Conservation (phyloP, 1,140 invertebrate genomes). For the Drosophila novamexicana region DNA sequence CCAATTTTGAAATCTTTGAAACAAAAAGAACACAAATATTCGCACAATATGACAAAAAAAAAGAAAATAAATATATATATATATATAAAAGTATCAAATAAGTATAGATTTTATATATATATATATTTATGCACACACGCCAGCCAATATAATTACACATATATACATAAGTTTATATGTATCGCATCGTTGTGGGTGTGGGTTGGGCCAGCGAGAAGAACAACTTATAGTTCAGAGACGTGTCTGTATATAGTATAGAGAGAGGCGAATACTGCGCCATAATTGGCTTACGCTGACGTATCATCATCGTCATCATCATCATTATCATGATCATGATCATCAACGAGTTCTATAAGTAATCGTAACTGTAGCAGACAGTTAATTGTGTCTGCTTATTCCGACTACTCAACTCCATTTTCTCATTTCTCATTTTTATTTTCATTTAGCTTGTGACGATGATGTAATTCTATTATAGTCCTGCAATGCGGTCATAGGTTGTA, state of each 20-base stretch:
- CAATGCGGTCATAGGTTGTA: constrained; percentile 46
- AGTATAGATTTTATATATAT: constrained; percentile 25
- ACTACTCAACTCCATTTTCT: constrained; percentile 32
- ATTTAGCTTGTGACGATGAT: constrained; percentile 27
- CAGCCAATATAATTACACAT: constrained; percentile 26
- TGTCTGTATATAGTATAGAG: constrained; percentile 12
- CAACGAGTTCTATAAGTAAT: constrained; percentile 26
- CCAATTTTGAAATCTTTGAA: constrained; percentile 2
- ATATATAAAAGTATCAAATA: constrained; percentile 9
- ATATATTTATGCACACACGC: constrained; percentile 39
- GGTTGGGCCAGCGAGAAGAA: constrained; percentile 56
- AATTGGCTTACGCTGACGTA: constrained; percentile 68
- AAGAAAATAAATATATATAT: constrained; percentile 14
- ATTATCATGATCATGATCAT: constrained; percentile 26
- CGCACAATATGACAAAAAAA: constrained; percentile 28
- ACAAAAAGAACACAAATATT: constrained; percentile 12
- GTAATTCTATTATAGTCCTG: constrained; percentile 43
- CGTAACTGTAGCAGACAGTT: constrained; percentile 63
- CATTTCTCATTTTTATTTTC: not conserved
- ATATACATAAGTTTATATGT: constrained; percentile 8
- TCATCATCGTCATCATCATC: constrained; percentile 33
- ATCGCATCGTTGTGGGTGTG: constrained; percentile 68
- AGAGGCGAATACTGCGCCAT: constrained; percentile 62
- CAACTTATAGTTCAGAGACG: constrained; percentile 59
- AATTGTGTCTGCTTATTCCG: constrained; percentile 46